Conservation (phyloP, 2,797 vertebrate species). For the Furcifer pardalis region DNA sequence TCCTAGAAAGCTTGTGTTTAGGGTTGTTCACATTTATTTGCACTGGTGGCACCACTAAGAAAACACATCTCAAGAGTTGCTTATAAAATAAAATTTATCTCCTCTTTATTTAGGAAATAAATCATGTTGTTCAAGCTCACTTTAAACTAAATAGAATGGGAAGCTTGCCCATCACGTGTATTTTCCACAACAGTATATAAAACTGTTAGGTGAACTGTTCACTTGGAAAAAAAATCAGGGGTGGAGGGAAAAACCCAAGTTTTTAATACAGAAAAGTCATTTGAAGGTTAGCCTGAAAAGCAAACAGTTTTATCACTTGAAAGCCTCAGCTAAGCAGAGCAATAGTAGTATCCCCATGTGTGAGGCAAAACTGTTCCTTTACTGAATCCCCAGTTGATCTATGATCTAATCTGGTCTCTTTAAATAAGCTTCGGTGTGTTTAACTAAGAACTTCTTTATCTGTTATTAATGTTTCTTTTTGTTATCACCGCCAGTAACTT, state of each 20-base stretch:
- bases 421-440: slow-evolving; percentile 68
- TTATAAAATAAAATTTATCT: background rate
- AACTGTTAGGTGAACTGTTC: slow-evolving; percentile 66
- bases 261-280: slow-evolving; percentile 66
- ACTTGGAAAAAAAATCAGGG: slow-evolving; percentile 57
- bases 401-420: slow-evolving; percentile 63
- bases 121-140: background rate
- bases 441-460: slow-evolving; percentile 63
- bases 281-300: slow-evolving; percentile 70
- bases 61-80: background rate
- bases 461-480: slow-evolving; percentile 63
- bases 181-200: slow-evolving; percentile 37
- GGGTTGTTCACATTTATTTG: background rate
- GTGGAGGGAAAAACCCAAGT: slow-evolving; percentile 53
- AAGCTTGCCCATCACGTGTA: slow-evolving; percentile 25
- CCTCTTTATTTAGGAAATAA: background rate
- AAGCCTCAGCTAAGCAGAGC: slow-evolving; percentile 41
- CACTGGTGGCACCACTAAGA: too few species aligned
- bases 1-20: background rate
- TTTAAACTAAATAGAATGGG: background rate
- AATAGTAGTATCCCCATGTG: slow-evolving; percentile 23
- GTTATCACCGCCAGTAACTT: slow-evolving; percentile 65
- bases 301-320: slow-evolving; percentile 68
- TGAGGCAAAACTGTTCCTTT: slow-evolving; percentile 57
- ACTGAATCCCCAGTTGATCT: slow-evolving; percentile 59